Evolutionary conservation across 2,113 vertebrate species (phyloP).

Genomic region (Pygoscelis adeliae): DNA sequence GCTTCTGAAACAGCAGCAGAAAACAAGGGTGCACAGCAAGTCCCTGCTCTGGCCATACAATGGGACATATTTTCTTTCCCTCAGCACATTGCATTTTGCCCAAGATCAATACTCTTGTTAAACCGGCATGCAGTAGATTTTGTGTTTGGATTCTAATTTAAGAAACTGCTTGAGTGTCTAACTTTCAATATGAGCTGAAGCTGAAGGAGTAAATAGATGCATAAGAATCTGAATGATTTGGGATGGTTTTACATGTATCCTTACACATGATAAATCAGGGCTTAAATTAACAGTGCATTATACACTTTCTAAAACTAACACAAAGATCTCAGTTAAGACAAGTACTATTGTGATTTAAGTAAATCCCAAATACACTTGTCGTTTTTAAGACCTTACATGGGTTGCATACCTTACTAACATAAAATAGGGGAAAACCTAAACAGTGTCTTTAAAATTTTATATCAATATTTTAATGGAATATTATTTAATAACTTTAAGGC

Average conservation of each 20-base stretch:
- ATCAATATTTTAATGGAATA: slow-evolving; percentile 54
- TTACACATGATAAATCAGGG: neutral
- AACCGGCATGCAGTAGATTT: neutral
- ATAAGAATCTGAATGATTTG: neutral
- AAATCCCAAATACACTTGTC: neutral
- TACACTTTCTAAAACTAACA: neutral
- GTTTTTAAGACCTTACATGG: neutral
- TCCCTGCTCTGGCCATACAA: neutral
- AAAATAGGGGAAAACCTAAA: neutral
- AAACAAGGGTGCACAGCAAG: neutral
- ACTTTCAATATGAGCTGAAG: neutral
- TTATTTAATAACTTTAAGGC: slow-evolving; percentile 60
- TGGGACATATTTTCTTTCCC: neutral
- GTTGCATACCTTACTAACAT: neutral
- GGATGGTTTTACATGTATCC: neutral
- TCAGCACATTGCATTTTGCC: neutral
- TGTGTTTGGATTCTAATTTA: neutral
- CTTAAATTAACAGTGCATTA: neutral
- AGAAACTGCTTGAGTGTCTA: neutral
- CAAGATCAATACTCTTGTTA: neutral
- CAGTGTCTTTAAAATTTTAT: neutral
- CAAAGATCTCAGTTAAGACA: neutral
- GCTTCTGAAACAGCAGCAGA: neutral
- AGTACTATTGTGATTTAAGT: neutral
- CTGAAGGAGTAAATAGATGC: neutral